Evolutionary conservation across 2,797 vertebrate genomes (phyloP), one percentile per base, ranked within the genome.

Genomic region (Sebastes taczanowskii): DNA sequence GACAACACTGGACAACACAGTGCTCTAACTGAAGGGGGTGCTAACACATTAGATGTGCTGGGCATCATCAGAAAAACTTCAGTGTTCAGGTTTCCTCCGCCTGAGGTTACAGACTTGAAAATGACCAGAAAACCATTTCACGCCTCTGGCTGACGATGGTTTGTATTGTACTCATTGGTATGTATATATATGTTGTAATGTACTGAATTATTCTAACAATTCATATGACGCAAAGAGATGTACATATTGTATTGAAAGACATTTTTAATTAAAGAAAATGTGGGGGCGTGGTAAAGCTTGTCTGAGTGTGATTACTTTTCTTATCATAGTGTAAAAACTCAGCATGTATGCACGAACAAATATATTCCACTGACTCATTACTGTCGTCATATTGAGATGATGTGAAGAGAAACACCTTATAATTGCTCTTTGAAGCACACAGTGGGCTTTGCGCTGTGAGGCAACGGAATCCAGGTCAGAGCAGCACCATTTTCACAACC

Each of bases 161-260:
- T 88, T 88, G 56, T 71, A 78, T 88, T 92, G 78, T 87, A 91
- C 74, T 84, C 77, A 81, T 80, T 83, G 68, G 67, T 90, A 74
- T 95, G 92, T 94, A 92, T 77, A 95, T 93, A 92, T 88, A 53
- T 88, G 81, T 84, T 91, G 87, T 81, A 85, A 84, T 89, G 88
- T 89, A 89, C 77, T 92, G 90, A 87, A 82, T 88, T 92, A 91
- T 92, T 93, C 67, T 68, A 80, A 81, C 76, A 87, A 63, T 89
- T 88, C 67, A 91, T 87, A 88, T 25, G 77, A 89, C 58, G 66
- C 60, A 73, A 53, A 76, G 87, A 87, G 88, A 86, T 96, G 95
- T 96, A 96, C 73, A 96, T 96, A 95, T 91, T 95, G 85, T 94
- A 88, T 78, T 86, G 78, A 92, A 84, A 84, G 68, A 88, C 83